These are phyloP conservation scores for Sesamia nonagrioides DNA, from an alignment of 1,140 invertebrate species.

Conservation along the genomic window DNA sequence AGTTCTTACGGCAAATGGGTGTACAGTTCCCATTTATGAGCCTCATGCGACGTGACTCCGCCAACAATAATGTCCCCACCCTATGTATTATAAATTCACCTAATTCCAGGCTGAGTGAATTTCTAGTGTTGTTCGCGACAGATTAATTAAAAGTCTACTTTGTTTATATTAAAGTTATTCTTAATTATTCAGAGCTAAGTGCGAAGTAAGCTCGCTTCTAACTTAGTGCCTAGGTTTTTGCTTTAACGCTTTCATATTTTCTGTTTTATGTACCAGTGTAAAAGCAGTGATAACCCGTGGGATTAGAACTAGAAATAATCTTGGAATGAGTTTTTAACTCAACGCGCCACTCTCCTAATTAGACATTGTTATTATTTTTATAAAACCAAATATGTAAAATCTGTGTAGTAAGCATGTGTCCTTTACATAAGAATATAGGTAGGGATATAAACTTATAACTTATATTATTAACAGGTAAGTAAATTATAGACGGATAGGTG, in stretches of 20 bases:
- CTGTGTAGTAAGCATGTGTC: no score
- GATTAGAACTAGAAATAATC: slow-evolving; percentile 10
- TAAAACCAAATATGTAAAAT: no score
- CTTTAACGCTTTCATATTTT: slow-evolving; percentile 40
- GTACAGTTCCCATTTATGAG: slow-evolving; percentile 37
- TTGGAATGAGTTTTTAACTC: background rate
- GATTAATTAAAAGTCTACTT: slow-evolving; percentile 47
- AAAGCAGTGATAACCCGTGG: slow-evolving; percentile 5
- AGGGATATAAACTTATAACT: no score
- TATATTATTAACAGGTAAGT: no score
- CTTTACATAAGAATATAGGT: no score
- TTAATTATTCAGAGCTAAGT: slow-evolving; percentile 41
- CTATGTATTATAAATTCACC: slow-evolving; percentile 41
- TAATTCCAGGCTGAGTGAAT: slow-evolving; percentile 43
- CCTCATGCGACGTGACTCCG: slow-evolving; percentile 31
- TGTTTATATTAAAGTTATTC: slow-evolving; percentile 45
- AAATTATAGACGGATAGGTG: no score
- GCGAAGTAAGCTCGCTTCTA: slow-evolving; percentile 43
- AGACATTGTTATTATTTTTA: background rate
- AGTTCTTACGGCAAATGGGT: slow-evolving; percentile 30
- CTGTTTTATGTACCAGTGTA: slow-evolving; percentile 5
- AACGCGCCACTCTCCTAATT: background rate
- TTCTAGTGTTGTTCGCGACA: slow-evolving; percentile 43
- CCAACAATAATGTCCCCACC: background rate
- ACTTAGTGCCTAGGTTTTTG: slow-evolving; percentile 25